Base-by-base conservation (phyloP, 1,140 invertebrate genomes). In the Drosophila nigromelanica region DNA sequence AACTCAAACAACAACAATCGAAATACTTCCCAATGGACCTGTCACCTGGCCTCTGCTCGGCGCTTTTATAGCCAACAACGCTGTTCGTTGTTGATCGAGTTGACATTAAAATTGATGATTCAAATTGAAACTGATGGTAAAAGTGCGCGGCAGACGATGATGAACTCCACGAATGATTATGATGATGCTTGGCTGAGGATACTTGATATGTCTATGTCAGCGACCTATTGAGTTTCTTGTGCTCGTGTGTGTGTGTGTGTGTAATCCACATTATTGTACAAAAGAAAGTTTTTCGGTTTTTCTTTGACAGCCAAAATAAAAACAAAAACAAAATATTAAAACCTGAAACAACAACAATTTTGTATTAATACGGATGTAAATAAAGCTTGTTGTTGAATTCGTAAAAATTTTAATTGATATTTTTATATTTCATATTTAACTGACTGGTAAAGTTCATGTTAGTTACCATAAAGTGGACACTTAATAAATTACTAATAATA, bases 131-230 rank as follows among this genome's bases (percentile, higher is more conserved):
- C 48, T 48, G 58, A 18, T 54, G 66, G 66, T 69, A 69, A 76
- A 72, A 72, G 73, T 55, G 73, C 14, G 58, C 40, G 30, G 40
- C 1, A 37, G 24, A 37, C 58, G 37, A 70, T 42, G 21, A 73
- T 55, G 55, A 82, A 37, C 45, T 79, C 58, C 37, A 59, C 24
- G 27, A 43, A 47, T 4, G 48, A 61, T 45, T 55, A 62, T 64
- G 66, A 56, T 47, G 64, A 33, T 21, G 59, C 3, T 39, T 42
- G 45, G 43, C 52, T 64, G 61, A 66, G 56, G 42, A 77, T 67
- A 86, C 80, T 83, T 80, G 77, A 86, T 76, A 77, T 74, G 78
- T 85, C 80, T 67, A 77, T n/a, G n/a, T 86, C 78, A 70, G 58
- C 71, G 71, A 80, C 27, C 27, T 6, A 27, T 27, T 27, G 5